phyloP scores from a whole-genome alignment of 2,113 vertebrate species.

The Euleptes europaea region DNA sequence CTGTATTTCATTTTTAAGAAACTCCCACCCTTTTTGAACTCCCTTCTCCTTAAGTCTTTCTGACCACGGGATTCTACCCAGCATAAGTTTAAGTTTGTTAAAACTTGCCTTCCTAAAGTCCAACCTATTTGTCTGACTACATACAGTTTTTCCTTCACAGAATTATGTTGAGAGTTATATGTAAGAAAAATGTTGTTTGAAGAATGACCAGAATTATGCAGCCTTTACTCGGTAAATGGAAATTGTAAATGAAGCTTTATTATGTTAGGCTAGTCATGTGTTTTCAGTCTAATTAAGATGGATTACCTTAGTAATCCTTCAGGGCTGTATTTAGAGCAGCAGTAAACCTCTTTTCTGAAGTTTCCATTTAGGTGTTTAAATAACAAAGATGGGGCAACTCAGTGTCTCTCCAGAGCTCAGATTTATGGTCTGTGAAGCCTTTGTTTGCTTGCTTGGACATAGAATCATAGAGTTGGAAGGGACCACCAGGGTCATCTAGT shows the following conservation, averaged over 20 bases:
- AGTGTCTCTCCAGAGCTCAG: slow-evolving; percentile 25
- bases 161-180: slow-evolving; percentile 21
- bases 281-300: slow-evolving; percentile 71
- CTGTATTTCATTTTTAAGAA: too few species aligned
- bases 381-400: slow-evolving; percentile 25
- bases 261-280: slow-evolving; percentile 56
- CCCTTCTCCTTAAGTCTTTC: too few species aligned
- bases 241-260: slow-evolving; percentile 59
- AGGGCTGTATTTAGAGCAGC: slow-evolving; percentile 54
- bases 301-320: slow-evolving; percentile 68
- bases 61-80: too few species aligned
- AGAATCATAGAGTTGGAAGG: too few species aligned
- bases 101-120: too few species aligned
- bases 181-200: neutral
- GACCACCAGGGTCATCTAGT: too few species aligned
- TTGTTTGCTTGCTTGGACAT: too few species aligned
- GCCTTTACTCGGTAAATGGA: slow-evolving; percentile 20
- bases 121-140: too few species aligned
- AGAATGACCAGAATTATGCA: slow-evolving; percentile 15
- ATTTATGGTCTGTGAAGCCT: slow-evolving; percentile 26
- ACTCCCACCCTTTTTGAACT: too few species aligned
- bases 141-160: too few species aligned
- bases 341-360: slow-evolving; percentile 44
- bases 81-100: too few species aligned
- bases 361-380: slow-evolving; percentile 51